Percentiles rank a stretch among this genome's conserved stretches.
Evolutionary conservation across 2,888 invertebrate genomes (phyloP).

Genomic region (Tromatobia lineatoria): DNA sequence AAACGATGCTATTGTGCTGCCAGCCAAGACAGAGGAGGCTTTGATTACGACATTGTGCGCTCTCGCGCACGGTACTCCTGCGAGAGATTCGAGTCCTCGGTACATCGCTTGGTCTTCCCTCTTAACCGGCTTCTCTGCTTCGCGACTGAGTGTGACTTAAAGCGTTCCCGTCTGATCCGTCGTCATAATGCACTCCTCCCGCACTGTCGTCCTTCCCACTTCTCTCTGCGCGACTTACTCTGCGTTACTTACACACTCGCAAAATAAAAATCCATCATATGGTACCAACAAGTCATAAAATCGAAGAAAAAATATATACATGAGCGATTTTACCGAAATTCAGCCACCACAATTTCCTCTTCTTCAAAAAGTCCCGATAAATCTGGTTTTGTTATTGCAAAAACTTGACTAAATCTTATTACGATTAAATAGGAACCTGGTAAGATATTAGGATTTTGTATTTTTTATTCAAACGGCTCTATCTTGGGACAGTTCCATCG

Average conservation of each 20-base stretch:
- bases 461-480: too few relatives aligned
- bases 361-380: too few relatives aligned
- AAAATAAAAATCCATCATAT: background rate
- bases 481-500: too few relatives aligned
- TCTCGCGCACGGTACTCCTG: conserved; percentile 35
- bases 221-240: background rate
- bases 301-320: background rate
- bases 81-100: conserved; percentile 55
- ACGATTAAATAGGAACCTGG: too few relatives aligned
- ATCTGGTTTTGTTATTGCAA: too few relatives aligned
- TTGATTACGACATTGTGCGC: conserved; percentile 84
- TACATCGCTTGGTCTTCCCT: conserved; percentile 45
- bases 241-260: background rate
- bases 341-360: too few relatives aligned
- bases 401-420: too few relatives aligned
- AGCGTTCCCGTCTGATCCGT: conserved; percentile 76
- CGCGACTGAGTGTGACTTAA: conserved; percentile 73
- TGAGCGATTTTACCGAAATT: too few relatives aligned
- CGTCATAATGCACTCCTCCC: conserved; percentile 34
- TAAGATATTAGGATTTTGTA: too few relatives aligned
- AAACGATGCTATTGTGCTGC: conserved; percentile 81
- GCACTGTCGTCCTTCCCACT: background rate
- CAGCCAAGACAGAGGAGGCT: conserved; percentile 78
- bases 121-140: conserved; percentile 44
- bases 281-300: background rate